Evolutionary conservation across 2,797 vertebrate genomes (phyloP).

Genomic region (Chloroceryle amazona): DNA sequence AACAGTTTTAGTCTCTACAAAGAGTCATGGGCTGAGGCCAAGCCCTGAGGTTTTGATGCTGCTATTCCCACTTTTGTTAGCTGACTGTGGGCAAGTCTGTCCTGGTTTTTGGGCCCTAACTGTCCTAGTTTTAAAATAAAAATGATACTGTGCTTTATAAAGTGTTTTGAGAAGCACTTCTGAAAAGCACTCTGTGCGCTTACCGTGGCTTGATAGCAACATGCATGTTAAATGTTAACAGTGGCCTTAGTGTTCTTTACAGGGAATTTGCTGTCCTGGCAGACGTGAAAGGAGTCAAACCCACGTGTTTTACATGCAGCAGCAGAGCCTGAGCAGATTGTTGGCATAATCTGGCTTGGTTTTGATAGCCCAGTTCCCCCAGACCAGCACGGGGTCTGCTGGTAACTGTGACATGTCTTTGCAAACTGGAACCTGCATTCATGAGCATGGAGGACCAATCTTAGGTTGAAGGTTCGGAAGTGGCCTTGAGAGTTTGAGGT

Average conservation of each 20-base stretch:
- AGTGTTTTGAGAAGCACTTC: background rate
- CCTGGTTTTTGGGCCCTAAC: background rate
- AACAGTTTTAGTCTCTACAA: background rate
- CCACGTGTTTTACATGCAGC: accelerated
- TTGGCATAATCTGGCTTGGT: background rate
- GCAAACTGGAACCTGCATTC: background rate
- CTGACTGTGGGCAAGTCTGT: background rate
- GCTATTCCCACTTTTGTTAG: background rate
- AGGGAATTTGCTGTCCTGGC: background rate
- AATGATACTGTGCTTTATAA: background rate
- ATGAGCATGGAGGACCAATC: background rate
- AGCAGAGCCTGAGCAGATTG: background rate
- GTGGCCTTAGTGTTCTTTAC: background rate
- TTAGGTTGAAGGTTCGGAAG: background rate
- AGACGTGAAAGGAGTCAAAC: background rate
- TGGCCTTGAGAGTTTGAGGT: accelerated
- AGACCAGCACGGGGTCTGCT: background rate
- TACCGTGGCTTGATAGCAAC: background rate
- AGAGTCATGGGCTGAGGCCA: background rate
- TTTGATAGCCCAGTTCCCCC: background rate
- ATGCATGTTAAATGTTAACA: background rate
- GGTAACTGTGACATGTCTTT: background rate
- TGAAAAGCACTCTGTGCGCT: background rate
- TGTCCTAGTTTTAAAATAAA: background rate
- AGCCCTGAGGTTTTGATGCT: background rate